Evolutionary conservation across 2,797 vertebrate species (phyloP), one percentile per base, ranked within the genome.

Genomic region (Tenualosa ilisha): DNA sequence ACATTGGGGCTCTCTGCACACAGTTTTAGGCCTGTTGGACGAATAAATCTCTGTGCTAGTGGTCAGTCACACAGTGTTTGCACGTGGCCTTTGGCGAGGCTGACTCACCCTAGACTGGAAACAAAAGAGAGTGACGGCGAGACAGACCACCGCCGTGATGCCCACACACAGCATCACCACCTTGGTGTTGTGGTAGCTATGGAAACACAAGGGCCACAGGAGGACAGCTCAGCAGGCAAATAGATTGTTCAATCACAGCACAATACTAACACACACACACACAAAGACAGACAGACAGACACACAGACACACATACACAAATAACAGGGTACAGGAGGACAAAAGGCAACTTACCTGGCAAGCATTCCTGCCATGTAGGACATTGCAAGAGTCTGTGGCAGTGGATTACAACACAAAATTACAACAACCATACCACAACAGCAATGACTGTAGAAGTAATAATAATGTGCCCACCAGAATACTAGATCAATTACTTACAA

Each of bases 301-400:
- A 63, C 40, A 63, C 37, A 72, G 20, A 20, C 17, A 9, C 26
- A 61, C 59, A 63, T 13, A 68, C 26, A 72, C 3, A 72, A 31
- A 20, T 20, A 79, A 0, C 5, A 46, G 2, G 17, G 31, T 20
- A 56, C 3, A 20, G 15, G 3, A 56, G 13, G 31, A 72, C 12
- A 72, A 40, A 15, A 13, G 3, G 26, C 13, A 13, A 40, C 86
- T 90, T 89, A 92, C 91, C 89, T 92, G 46, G 89, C 90, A 11
- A 92, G 83, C 90, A 91, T 91, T 49, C 91, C 91, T 31, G 91
- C 89, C 91, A 92, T 90, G 83, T 91, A 92, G 20, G 91, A 90
- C 90, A 92, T 90, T 12, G 89, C 89, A 83, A 92, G 84, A 75
- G 91, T 92, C 91, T 91, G 81, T 50, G 81, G 86, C 83, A 83